These are phyloP conservation scores for Xestia ashworthii DNA, from an alignment of 2,888 invertebrate genomes.

Conservation along the genomic window DNA sequence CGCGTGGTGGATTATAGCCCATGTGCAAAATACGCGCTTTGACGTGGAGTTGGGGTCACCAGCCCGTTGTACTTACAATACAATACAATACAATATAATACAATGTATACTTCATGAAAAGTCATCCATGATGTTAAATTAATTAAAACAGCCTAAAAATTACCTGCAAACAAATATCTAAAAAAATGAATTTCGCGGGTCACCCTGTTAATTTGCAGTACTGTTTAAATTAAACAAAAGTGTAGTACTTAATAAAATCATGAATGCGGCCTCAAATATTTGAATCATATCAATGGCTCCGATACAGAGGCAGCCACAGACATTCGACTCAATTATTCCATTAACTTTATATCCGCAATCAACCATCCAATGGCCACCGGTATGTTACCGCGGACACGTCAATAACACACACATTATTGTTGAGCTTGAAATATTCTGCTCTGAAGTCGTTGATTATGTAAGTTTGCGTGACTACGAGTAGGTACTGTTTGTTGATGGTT, in stretches of 20 bases:
- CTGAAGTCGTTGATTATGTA: background rate
- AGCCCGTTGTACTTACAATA: too few species aligned
- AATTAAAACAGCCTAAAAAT: too few species aligned
- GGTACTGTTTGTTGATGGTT: background rate
- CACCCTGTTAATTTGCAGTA: background rate
- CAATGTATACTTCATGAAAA: too few species aligned
- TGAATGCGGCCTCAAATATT: constrained; percentile 5
- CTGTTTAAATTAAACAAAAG: background rate
- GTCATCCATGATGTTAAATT: too few species aligned
- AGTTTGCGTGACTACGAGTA: background rate
- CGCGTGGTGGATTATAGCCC: too few species aligned
- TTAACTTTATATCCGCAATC: constrained; percentile 38
- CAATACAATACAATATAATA: too few species aligned
- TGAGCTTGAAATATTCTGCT: constrained; percentile 1
- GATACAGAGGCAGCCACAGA: background rate
- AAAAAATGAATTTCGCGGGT: too few species aligned
- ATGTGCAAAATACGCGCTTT: too few species aligned
- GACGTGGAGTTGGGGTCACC: too few species aligned
- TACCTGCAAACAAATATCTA: too few species aligned
- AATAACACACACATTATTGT: constrained; percentile 8
- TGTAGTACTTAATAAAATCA: background rate
- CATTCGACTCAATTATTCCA: constrained; percentile 46
- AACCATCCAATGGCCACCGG: constrained; percentile 1
- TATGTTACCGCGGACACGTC: background rate
- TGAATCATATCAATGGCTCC: constrained; percentile 1